These are phyloP conservation scores for Trachymyrmex septentrionalis DNA, from an alignment of 1,140 invertebrate genomes.

Conservation along the genomic window DNA sequence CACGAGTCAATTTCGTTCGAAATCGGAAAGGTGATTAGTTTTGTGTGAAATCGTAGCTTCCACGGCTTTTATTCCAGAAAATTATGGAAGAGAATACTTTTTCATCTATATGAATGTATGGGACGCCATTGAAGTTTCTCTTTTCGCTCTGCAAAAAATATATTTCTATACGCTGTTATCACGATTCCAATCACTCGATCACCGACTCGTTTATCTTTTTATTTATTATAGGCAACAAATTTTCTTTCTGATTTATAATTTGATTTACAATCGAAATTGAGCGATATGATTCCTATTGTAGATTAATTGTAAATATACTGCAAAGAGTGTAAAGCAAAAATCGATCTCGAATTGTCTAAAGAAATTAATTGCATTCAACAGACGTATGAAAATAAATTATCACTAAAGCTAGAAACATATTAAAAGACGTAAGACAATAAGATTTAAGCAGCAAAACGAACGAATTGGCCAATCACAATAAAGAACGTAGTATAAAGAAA, in stretches of 20 bases:
- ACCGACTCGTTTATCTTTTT: background rate
- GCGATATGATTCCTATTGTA: background rate
- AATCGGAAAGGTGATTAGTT: slow-evolving; percentile 57
- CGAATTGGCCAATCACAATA: no score
- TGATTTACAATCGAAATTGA: slow-evolving; percentile 23
- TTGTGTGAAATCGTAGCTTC: slow-evolving; percentile 13
- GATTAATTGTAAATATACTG: background rate
- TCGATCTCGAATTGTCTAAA: background rate
- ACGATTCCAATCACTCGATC: slow-evolving; percentile 22
- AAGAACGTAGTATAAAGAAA: no score
- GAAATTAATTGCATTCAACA: background rate
- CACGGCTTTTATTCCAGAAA: slow-evolving; percentile 28
- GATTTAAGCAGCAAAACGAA: no score
- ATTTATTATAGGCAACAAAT: background rate
- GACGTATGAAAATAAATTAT: no score
- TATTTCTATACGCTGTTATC: slow-evolving; percentile 1
- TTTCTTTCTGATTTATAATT: background rate
- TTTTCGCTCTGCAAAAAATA: slow-evolving; percentile 25
- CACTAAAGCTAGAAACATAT: no score
- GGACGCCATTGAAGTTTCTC: slow-evolving; percentile 21
- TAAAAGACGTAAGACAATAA: no score
- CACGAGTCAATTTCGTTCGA: slow-evolving; percentile 16
- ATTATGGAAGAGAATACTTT: slow-evolving; percentile 32
- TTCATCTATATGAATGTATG: slow-evolving; percentile 12
- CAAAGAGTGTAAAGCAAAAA: background rate